These are phyloP conservation scores for Acleris literana DNA, from an alignment of 2,888 invertebrate species.

Conservation along the genomic window DNA sequence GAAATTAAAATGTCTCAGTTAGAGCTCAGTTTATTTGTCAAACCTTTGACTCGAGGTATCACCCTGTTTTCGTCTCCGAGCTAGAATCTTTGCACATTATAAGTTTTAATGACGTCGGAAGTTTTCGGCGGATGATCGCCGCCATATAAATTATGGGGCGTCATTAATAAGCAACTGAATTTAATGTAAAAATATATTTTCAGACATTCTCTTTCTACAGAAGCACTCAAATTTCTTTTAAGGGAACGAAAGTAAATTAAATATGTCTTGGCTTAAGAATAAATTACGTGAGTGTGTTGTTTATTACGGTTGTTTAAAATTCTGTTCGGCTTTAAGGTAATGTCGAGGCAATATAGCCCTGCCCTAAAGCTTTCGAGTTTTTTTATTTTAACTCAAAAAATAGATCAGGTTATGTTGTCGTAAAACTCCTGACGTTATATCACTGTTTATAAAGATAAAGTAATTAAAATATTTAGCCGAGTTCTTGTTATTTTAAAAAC, in stretches of 20 bases:
- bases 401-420: too few relatives aligned
- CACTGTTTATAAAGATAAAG: too few relatives aligned
- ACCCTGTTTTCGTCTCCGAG: slow-evolving; percentile 43
- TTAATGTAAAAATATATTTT: slow-evolving; percentile 46
- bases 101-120: slow-evolving; percentile 62
- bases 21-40: slow-evolving; percentile 17
- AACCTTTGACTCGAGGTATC: slow-evolving; percentile 38
- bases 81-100: slow-evolving; percentile 43
- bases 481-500: too few relatives aligned
- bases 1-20: slow-evolving; percentile 30
- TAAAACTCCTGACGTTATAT: too few relatives aligned
- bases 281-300: slow-evolving; percentile 58
- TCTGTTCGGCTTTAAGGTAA: neutral
- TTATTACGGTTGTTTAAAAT: slow-evolving; percentile 41
- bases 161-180: slow-evolving; percentile 48
- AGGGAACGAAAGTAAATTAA: slow-evolving; percentile 49
- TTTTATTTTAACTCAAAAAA: too few relatives aligned
- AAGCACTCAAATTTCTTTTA: slow-evolving; percentile 47
- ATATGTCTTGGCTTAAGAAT: slow-evolving; percentile 55
- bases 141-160: slow-evolving; percentile 55
- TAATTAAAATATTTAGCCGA: too few relatives aligned
- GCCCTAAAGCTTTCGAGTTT: too few relatives aligned
- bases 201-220: slow-evolving; percentile 49
- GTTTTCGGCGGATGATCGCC: slow-evolving; percentile 53
- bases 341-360: neutral